phyloP scores from a whole-genome alignment of 2,888 invertebrate species.

The Lucinisca nassula region DNA sequence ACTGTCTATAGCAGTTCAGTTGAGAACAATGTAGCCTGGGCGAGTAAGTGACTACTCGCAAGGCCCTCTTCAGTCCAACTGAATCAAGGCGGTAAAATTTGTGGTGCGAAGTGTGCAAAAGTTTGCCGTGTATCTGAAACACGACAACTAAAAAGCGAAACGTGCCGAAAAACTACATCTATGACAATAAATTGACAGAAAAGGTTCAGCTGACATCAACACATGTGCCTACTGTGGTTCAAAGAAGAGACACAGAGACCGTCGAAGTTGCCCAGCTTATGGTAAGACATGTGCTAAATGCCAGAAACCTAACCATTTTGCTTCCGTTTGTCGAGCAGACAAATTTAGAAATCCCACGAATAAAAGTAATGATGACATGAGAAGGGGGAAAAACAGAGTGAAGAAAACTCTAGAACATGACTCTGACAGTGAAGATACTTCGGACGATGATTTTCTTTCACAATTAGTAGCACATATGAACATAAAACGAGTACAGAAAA shows the following conservation, averaged over 20 bases:
- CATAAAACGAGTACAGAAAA: neutral
- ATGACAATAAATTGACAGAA: too few relatives aligned
- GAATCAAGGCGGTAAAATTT: too few relatives aligned
- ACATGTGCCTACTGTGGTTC: neutral
- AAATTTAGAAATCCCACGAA: neutral
- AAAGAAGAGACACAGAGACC: neutral
- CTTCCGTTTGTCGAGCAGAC: neutral
- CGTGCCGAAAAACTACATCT: too few relatives aligned
- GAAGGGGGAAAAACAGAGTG: neutral
- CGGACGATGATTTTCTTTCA: neutral
- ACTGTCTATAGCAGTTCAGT: too few relatives aligned
- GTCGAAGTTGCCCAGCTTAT: neutral
- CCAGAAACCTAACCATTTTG: neutral
- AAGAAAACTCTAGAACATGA: neutral
- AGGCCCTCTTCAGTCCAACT: too few relatives aligned
- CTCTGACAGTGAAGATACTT: neutral
- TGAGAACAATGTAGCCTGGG: too few relatives aligned
- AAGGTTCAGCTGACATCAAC: too few relatives aligned
- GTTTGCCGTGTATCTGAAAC: too few relatives aligned
- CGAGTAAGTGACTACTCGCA: too few relatives aligned
- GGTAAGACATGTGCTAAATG: slow-evolving; percentile 8
- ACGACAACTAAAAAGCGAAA: too few relatives aligned
- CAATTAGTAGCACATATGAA: slow-evolving; percentile 1
- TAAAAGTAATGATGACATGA: neutral
- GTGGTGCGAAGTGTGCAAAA: too few relatives aligned